Conservation (phyloP, 23 tunicate species). For the Styela plicata region DNA sequence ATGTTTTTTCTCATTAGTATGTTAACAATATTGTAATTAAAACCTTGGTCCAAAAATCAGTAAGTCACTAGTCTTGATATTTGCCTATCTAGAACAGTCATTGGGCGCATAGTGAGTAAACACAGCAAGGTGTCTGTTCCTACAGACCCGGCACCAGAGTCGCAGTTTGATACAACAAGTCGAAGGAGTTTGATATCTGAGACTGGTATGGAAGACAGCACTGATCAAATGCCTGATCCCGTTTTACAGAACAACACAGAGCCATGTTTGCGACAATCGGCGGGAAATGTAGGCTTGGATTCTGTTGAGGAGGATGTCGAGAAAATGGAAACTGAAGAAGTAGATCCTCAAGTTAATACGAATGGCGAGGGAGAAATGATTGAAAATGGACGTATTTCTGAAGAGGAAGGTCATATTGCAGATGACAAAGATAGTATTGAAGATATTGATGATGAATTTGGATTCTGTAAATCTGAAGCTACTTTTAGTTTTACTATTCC, state of each 20-base stretch:
- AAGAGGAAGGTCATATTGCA: slow-evolving; percentile 23
- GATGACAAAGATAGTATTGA: slow-evolving; percentile 57
- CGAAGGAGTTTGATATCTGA: slow-evolving; percentile 7
- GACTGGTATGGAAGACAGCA: slow-evolving; percentile 60
- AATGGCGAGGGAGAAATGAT: slow-evolving; percentile 10
- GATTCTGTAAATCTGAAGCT: slow-evolving; percentile 86
- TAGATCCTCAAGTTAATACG: background rate
- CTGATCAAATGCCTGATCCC: slow-evolving; percentile 53
- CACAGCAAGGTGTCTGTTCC: slow-evolving; percentile 76
- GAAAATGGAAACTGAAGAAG: slow-evolving; percentile 29
- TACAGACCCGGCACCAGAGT: slow-evolving; percentile 31
- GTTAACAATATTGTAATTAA: slow-evolving; percentile 4
- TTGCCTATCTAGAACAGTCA: slow-evolving; percentile 67
- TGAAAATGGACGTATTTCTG: slow-evolving; percentile 20
- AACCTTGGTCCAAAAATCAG: too few relatives aligned
- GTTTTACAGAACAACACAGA: slow-evolving; percentile 26
- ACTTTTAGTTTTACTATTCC: slow-evolving; percentile 75
- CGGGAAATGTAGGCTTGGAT: background rate
- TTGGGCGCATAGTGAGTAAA: slow-evolving; percentile 97
- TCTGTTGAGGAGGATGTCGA: slow-evolving; percentile 20
- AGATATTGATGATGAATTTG: slow-evolving; percentile 83
- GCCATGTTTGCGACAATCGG: slow-evolving; percentile 6
- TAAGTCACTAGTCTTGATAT: background rate
- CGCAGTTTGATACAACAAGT: slow-evolving; percentile 1
- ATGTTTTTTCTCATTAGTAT: too few relatives aligned